A percentile compares a stretch with the other conserved stretches of the same genome.
phyloP scores from a whole-genome alignment of 2,113 vertebrate species.

The Protobothrops flavoviridis region DNA sequence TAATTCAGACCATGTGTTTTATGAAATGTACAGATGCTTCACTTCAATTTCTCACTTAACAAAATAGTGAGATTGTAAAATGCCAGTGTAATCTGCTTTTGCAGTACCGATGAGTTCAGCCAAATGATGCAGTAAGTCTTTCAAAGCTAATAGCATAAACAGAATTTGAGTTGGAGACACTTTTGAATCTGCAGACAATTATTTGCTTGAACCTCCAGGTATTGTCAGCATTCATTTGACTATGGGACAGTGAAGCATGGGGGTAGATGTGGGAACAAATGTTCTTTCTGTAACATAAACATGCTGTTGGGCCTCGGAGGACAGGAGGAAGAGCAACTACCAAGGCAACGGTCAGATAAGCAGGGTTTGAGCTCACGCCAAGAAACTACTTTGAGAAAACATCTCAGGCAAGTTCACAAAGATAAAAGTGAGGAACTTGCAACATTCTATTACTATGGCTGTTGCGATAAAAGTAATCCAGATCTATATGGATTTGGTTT shows the following conservation, averaged over 20 bases:
- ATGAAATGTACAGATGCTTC: neutral
- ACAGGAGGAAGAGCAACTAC: neutral
- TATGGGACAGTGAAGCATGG: neutral
- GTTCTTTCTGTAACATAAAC: neutral
- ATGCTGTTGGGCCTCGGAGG: neutral
- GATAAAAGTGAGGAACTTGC: neutral
- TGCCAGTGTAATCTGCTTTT: slow-evolving; percentile 7
- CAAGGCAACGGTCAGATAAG: neutral
- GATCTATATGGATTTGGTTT: neutral
- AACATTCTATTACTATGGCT: neutral
- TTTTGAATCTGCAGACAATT: neutral
- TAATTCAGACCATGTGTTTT: slow-evolving; percentile 8
- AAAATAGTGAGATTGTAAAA: slow-evolving; percentile 12
- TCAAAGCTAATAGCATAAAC: slow-evolving; percentile 8
- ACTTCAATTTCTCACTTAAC: slow-evolving; percentile 20
- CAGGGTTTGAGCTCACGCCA: neutral
- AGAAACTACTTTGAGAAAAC: neutral
- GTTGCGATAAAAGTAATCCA: neutral
- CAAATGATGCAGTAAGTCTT: neutral
- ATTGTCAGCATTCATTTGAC: neutral
- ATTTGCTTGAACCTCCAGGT: neutral
- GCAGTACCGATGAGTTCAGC: neutral
- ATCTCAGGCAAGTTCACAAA: neutral
- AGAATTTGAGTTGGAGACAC: slow-evolving; percentile 16
- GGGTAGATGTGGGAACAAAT: neutral